phyloP scores from a whole-genome alignment of 2,113 vertebrate species.

The Podilymbus podiceps region DNA sequence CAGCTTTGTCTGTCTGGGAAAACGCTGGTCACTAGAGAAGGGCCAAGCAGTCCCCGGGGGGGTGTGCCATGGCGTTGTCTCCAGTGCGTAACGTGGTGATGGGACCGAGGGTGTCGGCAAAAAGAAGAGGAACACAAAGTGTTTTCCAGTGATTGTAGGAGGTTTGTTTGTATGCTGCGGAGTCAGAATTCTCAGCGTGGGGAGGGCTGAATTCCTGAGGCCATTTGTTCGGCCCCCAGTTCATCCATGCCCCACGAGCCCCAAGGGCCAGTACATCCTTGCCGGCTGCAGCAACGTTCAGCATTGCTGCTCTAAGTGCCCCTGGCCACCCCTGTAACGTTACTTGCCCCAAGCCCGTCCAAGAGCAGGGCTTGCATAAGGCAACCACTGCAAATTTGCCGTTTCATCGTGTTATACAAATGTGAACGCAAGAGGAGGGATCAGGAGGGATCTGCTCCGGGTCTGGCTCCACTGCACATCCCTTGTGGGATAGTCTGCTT shows the following conservation, averaged over 20 bases:
- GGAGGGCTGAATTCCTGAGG: background rate
- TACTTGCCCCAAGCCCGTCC: background rate
- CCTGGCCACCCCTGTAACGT: background rate
- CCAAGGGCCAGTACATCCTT: background rate
- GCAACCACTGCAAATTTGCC: background rate
- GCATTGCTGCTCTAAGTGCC: background rate
- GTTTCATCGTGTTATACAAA: background rate
- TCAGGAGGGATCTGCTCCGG: background rate
- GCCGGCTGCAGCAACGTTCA: rapidly evolving
- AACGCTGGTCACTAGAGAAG: background rate
- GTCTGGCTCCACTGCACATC: background rate
- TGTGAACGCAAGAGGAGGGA: background rate
- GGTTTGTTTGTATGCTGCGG: background rate
- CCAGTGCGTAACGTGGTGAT: rapidly evolving
- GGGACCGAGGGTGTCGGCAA: rapidly evolving
- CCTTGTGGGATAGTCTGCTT: background rate
- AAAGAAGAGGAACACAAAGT: background rate
- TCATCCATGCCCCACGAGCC: background rate
- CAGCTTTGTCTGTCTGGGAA: background rate
- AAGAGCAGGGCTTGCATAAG: background rate
- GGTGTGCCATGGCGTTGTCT: background rate
- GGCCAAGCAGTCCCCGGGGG: background rate
- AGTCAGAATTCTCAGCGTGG: background rate
- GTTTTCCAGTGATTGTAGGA: background rate
- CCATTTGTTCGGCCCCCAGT: background rate